Percentiles rank a stretch among this genome's conserved stretches.
These are phyloP conservation scores for Prionailurus viverrinus DNA, from an alignment of 2,113 vertebrate genomes.

Conservation along the genomic window DNA sequence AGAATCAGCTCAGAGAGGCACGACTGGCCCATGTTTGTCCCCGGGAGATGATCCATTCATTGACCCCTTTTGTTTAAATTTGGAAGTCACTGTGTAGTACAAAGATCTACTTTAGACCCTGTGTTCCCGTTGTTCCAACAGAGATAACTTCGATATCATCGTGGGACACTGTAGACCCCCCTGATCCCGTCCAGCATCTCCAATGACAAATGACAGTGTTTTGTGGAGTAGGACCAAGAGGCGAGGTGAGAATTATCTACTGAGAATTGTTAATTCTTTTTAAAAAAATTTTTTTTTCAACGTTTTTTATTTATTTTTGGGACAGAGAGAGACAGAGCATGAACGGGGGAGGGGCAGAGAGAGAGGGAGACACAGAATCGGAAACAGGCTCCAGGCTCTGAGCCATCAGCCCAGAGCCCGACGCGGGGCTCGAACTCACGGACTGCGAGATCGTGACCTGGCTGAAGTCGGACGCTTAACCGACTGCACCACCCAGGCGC, in stretches of 20 bases:
- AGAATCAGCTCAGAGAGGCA: not conserved
- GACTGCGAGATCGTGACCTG: too few relatives aligned
- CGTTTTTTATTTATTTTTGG: too few relatives aligned
- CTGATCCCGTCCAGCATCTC: not conserved
- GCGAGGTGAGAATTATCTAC: not conserved
- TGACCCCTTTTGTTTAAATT: not conserved
- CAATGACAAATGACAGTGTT: not conserved
- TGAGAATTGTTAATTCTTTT: not conserved
- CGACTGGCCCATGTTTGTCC: not conserved
- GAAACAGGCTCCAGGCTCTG: too few relatives aligned
- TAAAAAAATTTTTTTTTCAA: too few relatives aligned
- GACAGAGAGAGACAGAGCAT: too few relatives aligned
- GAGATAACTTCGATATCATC: not conserved
- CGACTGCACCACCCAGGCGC: too few relatives aligned
- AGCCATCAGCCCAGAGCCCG: too few relatives aligned
- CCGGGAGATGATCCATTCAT: not conserved
- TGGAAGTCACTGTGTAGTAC: not conserved
- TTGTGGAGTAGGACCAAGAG: not conserved
- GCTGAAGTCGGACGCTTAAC: too few relatives aligned
- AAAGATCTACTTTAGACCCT: not conserved
- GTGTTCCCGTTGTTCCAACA: not conserved
- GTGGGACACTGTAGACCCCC: not conserved
- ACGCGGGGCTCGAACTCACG: too few relatives aligned
- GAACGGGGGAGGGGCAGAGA: too few relatives aligned
- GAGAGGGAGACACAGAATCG: too few relatives aligned